These are phyloP conservation scores for Pygoscelis adeliae DNA, from an alignment of 2,113 vertebrate species.

Conservation along the genomic window DNA sequence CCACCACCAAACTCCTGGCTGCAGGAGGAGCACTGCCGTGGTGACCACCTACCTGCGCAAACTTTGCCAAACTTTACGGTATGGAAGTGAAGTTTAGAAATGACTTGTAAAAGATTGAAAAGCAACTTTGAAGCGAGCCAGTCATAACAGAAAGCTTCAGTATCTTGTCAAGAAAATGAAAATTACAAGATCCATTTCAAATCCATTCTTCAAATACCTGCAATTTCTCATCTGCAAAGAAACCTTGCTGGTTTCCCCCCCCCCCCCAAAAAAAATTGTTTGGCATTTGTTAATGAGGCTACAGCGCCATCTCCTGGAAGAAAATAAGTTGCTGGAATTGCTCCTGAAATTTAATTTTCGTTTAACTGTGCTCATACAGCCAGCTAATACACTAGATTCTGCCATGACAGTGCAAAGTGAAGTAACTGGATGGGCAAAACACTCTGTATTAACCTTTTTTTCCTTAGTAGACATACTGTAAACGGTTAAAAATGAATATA, in stretches of 20 bases:
- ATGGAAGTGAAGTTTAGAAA: background rate
- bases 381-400: background rate
- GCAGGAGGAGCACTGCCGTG: fast-evolving
- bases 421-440: background rate
- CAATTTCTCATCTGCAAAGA: fast-evolving
- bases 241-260: background rate
- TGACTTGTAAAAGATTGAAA: background rate
- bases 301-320: constrained; percentile 75
- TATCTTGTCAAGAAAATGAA: background rate
- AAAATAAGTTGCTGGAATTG: background rate
- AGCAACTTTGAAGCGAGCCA: background rate
- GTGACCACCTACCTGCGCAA: background rate
- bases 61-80: fast-evolving
- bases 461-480: background rate
- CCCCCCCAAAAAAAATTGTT: fast-evolving
- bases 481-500: background rate
- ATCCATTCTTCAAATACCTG: background rate
- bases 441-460: background rate
- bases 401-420: background rate
- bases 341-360: background rate
- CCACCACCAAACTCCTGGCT: background rate
- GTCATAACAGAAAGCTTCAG: background rate
- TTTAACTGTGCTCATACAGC: background rate
- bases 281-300: constrained; percentile 28
- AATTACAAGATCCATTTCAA: background rate